Conservation (phyloP, 2,888 invertebrate species). For the Nebria brevicollis region DNA sequence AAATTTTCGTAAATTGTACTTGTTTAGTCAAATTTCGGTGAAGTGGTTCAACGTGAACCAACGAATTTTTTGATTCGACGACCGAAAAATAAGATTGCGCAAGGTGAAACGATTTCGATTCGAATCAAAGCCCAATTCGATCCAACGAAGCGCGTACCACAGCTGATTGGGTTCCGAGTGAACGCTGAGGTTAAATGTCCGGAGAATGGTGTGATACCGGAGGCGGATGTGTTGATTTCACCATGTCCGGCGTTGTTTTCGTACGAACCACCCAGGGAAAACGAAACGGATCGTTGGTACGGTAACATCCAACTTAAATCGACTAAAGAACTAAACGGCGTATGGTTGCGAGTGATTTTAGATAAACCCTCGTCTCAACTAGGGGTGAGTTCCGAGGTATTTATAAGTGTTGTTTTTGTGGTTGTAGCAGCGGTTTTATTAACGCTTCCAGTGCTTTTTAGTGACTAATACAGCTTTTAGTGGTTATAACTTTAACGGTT, state of each 20-base stretch:
- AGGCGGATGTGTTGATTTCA: background rate
- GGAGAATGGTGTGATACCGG: slow-evolving; percentile 9
- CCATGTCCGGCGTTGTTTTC: slow-evolving; percentile 58
- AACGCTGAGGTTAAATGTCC: slow-evolving; percentile 24
- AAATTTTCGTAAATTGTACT: background rate
- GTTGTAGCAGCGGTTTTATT: background rate
- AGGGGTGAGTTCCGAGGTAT: slow-evolving; percentile 57
- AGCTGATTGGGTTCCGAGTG: slow-evolving; percentile 17
- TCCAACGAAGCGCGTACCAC: background rate
- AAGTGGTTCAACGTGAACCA: slow-evolving; percentile 27
- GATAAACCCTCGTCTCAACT: slow-evolving; percentile 55
- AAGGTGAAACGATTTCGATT: slow-evolving; percentile 11
- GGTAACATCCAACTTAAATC: slow-evolving; percentile 68
- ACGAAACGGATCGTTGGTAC: slow-evolving; percentile 70
- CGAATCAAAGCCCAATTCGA: slow-evolving; percentile 12
- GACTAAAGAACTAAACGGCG: slow-evolving; percentile 68
- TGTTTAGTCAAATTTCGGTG: slow-evolving; percentile 37
- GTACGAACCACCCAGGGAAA: slow-evolving; percentile 65
- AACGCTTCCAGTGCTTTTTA: background rate
- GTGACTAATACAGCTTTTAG: background rate
- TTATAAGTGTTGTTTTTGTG: background rate
- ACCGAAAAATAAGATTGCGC: slow-evolving; percentile 2
- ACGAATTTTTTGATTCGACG: slow-evolving; percentile 31
- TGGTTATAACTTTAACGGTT: background rate
- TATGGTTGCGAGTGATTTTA: slow-evolving; percentile 69